Conservation (phyloP, 2,797 vertebrate species). For the Merluccius polli region DNA sequence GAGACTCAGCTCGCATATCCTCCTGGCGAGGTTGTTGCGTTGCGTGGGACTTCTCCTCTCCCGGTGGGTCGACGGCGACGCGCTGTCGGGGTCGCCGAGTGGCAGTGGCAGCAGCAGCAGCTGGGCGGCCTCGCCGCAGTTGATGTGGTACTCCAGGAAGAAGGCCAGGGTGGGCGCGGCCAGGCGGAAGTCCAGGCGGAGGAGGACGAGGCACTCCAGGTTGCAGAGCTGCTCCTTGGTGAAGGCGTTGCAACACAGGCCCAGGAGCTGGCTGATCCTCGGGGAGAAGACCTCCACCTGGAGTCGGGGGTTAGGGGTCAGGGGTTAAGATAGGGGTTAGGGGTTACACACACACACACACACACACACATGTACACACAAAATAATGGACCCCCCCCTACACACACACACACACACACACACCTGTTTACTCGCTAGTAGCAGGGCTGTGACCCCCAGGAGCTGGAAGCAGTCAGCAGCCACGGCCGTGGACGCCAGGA, state of each 20-base stretch:
- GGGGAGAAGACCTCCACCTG: constrained; percentile 90
- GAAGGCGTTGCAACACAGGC: constrained; percentile 85
- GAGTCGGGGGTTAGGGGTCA: constrained; percentile 4
- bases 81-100: neutral
- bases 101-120: no score
- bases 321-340: neutral
- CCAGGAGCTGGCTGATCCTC: constrained; percentile 80
- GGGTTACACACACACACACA: neutral
- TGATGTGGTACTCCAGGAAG: constrained; percentile 86
- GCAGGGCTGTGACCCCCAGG: constrained; percentile 84
- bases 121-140: constrained; percentile 21
- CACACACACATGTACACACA: constrained; percentile 60
- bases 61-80: neutral
- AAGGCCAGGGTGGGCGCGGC: constrained; percentile 83
- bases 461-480: constrained; percentile 94
- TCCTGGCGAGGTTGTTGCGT: constrained; percentile 71
- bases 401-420: constrained; percentile 5
- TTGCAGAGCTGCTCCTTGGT: constrained; percentile 87
- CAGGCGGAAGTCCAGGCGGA: constrained; percentile 81
- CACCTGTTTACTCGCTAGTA: constrained; percentile 92
- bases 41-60: constrained; percentile 24
- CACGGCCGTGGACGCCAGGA: constrained; percentile 84
- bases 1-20: constrained; percentile 84
- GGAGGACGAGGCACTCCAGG: constrained; percentile 86
- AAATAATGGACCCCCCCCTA: neutral